Conservation (phyloP, 2,888 invertebrate genomes). For the Eristalis tenax region DNA sequence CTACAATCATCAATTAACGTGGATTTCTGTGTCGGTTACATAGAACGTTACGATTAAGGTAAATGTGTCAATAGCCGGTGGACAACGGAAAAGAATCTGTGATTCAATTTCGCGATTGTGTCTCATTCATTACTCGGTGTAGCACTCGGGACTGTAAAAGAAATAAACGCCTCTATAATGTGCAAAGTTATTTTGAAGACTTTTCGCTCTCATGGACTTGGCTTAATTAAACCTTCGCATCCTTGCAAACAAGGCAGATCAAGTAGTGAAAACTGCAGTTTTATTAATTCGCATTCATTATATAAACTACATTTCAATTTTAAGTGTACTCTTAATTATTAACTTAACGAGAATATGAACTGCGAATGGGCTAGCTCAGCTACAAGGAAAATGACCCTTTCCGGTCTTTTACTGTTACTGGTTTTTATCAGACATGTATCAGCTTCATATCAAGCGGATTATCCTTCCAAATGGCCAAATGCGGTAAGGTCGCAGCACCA, state of each 20-base stretch:
- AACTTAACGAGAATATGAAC: slow-evolving; percentile 41
- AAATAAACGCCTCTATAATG: slow-evolving; percentile 26
- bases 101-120: background rate
- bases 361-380: slow-evolving; percentile 42
- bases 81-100: background rate
- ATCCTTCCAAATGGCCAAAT: background rate
- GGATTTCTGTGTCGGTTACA: background rate
- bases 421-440: slow-evolving; percentile 49
- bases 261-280: slow-evolving; percentile 13
- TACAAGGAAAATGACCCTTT: slow-evolving; percentile 47
- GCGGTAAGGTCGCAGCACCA: slow-evolving; percentile 23
- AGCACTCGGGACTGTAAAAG: background rate
- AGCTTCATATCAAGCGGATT: slow-evolving; percentile 23
- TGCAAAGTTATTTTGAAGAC: slow-evolving; percentile 6
- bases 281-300: background rate
- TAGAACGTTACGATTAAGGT: slow-evolving; percentile 27
- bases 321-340: background rate
- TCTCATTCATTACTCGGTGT: background rate
- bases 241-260: background rate
- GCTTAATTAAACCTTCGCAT: slow-evolving; percentile 17
- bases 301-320: background rate
- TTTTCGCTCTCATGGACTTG: slow-evolving; percentile 15
- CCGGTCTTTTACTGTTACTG: slow-evolving; percentile 41
- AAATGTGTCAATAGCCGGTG: background rate
- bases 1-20: background rate